phyloP scores from a whole-genome alignment of 2,113 vertebrate genomes.

The Xenopus laevis region DNA sequence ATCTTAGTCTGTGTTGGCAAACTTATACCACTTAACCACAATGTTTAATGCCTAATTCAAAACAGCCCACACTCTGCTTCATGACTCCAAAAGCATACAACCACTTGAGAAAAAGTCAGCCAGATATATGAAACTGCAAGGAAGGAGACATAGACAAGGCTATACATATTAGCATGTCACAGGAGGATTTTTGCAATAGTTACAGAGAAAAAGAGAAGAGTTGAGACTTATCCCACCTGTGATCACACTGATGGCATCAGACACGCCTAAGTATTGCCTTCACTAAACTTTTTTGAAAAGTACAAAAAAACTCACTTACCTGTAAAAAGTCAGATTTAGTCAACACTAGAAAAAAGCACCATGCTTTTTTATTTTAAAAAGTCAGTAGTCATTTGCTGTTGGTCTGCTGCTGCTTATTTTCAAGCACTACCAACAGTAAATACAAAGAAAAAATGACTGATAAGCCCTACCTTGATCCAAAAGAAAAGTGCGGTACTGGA shows the following conservation, averaged over 20 bases:
- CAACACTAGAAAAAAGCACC: constrained; percentile 18
- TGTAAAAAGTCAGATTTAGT: constrained; percentile 43
- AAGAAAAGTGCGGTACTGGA: constrained; percentile 95
- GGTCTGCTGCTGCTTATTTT: constrained; percentile 57
- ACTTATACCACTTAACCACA: neutral
- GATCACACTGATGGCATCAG: constrained; percentile 53
- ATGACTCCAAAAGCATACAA: constrained; percentile 26
- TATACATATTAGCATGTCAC: neutral
- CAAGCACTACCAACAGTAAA: constrained; percentile 56
- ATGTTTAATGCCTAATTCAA: neutral
- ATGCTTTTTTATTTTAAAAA: constrained; percentile 55
- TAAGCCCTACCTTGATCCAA: constrained; percentile 92
- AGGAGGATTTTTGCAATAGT: neutral
- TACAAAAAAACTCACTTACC: constrained; percentile 59
- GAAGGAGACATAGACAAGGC: constrained; percentile 28
- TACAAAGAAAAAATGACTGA: constrained; percentile 63
- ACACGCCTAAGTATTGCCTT: constrained; percentile 55
- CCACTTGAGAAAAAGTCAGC: too few relatives aligned
- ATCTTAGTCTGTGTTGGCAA: neutral
- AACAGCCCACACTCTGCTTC: constrained; percentile 41
- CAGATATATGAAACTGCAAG: constrained; percentile 25
- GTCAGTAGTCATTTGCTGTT: constrained; percentile 51
- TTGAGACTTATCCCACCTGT: constrained; percentile 56
- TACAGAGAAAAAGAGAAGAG: constrained; percentile 55
- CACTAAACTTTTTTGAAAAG: constrained; percentile 55